Evolutionary conservation across 2,888 invertebrate genomes (phyloP).

Genomic region (Scelioninae gen. 2): DNA sequence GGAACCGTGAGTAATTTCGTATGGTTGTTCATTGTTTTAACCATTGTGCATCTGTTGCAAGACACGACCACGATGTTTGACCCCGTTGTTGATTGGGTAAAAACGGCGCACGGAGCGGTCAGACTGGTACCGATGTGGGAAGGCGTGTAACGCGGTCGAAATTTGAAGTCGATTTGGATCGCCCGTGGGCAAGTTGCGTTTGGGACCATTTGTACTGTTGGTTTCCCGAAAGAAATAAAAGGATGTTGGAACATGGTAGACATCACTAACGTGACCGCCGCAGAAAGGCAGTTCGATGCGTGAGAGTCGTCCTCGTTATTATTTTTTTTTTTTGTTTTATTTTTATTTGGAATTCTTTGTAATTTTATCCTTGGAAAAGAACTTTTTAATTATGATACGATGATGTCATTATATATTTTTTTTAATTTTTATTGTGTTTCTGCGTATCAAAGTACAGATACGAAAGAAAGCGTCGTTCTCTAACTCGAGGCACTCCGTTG

Average conservation of each 20-base stretch:
- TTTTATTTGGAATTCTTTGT: too few species aligned
- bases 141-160: not conserved
- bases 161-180: conserved; percentile 15
- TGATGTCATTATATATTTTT: conserved; percentile 57
- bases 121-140: not conserved
- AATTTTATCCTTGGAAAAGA: too few species aligned
- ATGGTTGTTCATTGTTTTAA: conserved; percentile 33
- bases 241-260: conserved; percentile 23
- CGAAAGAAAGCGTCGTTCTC: conserved; percentile 70
- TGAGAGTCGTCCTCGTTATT: conserved; percentile 56
- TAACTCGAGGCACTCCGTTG: conserved; percentile 65
- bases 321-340: conserved; percentile 60
- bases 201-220: not conserved
- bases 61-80: not conserved
- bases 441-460: conserved; percentile 69
- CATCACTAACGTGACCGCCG: conserved; percentile 25
- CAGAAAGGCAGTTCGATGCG: conserved; percentile 23
- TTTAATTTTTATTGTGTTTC: conserved; percentile 63
- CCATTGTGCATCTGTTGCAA: conserved; percentile 8
- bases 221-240: not conserved
- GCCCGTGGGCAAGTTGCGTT: conserved; percentile 19
- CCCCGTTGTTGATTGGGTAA: not conserved
- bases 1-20: conserved; percentile 39
- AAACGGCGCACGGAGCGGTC: not conserved
- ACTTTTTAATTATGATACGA: conserved; percentile 28